Conservation (phyloP, 1,140 invertebrate genomes). For the Dysdera silvatica region DNA sequence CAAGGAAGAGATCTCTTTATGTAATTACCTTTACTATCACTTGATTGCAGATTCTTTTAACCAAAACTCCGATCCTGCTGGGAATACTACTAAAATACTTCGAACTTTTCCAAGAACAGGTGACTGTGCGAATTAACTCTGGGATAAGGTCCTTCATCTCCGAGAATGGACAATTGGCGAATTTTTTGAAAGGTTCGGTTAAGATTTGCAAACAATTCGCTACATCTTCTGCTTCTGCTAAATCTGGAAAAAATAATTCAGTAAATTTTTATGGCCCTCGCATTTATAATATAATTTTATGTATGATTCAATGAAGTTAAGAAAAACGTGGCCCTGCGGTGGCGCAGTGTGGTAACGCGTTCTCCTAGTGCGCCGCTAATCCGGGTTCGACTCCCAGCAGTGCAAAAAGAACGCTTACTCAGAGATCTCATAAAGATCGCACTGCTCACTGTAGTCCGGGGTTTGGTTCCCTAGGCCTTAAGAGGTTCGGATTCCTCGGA, state of each 20-base stretch:
- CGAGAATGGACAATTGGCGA: neutral
- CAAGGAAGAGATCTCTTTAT: too few relatives aligned
- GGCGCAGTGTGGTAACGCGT: too few relatives aligned
- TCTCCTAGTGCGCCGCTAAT: too few relatives aligned
- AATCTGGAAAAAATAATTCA: neutral
- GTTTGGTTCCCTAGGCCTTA: too few relatives aligned
- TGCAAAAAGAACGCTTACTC: too few relatives aligned
- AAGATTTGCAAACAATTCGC: neutral
- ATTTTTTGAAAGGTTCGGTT: neutral
- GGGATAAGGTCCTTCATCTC: constrained; percentile 9
- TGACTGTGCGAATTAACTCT: neutral
- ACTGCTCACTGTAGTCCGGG: too few relatives aligned
- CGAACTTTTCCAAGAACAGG: constrained; percentile 9
- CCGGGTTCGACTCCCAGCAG: too few relatives aligned
- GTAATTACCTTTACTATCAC: constrained; percentile 9
- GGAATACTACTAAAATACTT: constrained; percentile 24
- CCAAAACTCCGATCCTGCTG: constrained; percentile 7
- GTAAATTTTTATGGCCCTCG: too few relatives aligned
- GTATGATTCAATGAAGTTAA: neutral
- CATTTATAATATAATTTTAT: neutral
- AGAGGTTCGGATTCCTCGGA: too few relatives aligned
- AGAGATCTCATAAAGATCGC: too few relatives aligned
- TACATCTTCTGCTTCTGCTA: constrained; percentile 22
- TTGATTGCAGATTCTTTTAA: constrained; percentile 8
- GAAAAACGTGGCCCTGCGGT: too few relatives aligned